Evolutionary conservation across 1,140 invertebrate species (phyloP).

Genomic region (Drosophila rufa): DNA sequence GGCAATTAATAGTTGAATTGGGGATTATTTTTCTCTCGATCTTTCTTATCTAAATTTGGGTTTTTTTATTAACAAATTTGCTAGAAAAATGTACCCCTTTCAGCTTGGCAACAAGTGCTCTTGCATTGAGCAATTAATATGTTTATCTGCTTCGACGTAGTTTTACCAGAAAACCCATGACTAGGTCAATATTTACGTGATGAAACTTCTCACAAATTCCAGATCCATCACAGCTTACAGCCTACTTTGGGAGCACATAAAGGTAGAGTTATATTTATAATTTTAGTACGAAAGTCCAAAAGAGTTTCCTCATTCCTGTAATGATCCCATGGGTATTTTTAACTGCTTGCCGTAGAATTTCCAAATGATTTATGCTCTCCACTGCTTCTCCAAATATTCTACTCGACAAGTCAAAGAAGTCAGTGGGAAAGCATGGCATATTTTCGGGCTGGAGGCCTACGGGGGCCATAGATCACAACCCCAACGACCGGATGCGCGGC

Average conservation of each 20-base stretch:
- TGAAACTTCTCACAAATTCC: background rate
- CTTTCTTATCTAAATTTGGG: too few species aligned
- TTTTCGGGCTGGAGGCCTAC: conserved; percentile 17
- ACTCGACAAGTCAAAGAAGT: background rate
- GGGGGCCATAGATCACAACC: background rate
- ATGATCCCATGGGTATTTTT: conserved; percentile 12
- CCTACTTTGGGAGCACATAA: too few species aligned
- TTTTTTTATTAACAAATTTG: too few species aligned
- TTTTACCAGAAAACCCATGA: background rate
- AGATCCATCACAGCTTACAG: background rate
- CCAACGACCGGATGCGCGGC: conserved; percentile 17
- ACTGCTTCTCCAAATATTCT: background rate
- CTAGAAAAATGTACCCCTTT: too few species aligned
- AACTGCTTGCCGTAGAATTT: background rate
- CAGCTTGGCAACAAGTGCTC: too few species aligned
- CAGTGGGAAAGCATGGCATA: conserved; percentile 11
- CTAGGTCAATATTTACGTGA: background rate
- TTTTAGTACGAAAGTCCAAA: too few species aligned
- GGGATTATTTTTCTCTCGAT: too few species aligned
- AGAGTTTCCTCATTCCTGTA: background rate
- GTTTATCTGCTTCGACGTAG: background rate
- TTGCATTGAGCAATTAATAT: background rate
- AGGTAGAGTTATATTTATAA: too few species aligned
- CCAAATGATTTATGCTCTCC: conserved; percentile 8
- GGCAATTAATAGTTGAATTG: background rate